phyloP scores from a whole-genome alignment of 64 coral and sea anemone species.

The Dendrophyllia cribrosa region DNA sequence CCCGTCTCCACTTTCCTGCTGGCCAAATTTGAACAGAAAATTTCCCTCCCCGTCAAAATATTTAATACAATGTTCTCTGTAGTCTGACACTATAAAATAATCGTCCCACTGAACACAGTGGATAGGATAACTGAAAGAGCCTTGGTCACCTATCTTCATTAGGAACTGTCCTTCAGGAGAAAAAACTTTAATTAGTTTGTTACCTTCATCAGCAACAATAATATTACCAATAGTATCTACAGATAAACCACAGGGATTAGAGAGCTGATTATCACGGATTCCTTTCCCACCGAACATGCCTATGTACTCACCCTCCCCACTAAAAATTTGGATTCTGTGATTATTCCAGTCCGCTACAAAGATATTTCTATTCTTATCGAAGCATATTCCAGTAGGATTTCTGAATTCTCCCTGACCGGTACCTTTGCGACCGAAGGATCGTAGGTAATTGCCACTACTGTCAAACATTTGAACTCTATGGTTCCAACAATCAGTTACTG shows the following conservation, averaged over 20 bases:
- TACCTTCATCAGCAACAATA: background rate
- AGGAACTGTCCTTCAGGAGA: background rate
- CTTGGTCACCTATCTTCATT: background rate
- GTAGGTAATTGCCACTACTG: conserved; percentile 35
- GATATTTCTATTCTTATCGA: background rate
- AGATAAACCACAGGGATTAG: background rate
- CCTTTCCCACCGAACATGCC: background rate
- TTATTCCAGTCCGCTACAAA: background rate
- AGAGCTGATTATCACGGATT: background rate
- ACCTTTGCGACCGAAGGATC: conserved; percentile 50
- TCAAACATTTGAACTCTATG: conserved; percentile 55
- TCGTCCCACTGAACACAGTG: background rate
- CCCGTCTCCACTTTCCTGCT: background rate
- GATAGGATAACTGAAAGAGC: background rate
- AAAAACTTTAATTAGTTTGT: background rate
- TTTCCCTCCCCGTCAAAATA: conserved; percentile 49
- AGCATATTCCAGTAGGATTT: background rate
- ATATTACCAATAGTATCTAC: background rate
- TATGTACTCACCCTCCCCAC: background rate
- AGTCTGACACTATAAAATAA: conserved; percentile 7
- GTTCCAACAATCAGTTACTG: conserved; percentile 54
- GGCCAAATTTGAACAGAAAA: conserved; percentile 62
- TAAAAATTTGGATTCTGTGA: background rate
- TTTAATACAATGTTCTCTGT: conserved; percentile 50
- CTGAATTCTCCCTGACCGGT: background rate